A percentile compares a stretch with the other conserved stretches of the same genome.
Evolutionary conservation across 1,140 invertebrate species (phyloP).

Genomic region (Watersipora subatra): DNA sequence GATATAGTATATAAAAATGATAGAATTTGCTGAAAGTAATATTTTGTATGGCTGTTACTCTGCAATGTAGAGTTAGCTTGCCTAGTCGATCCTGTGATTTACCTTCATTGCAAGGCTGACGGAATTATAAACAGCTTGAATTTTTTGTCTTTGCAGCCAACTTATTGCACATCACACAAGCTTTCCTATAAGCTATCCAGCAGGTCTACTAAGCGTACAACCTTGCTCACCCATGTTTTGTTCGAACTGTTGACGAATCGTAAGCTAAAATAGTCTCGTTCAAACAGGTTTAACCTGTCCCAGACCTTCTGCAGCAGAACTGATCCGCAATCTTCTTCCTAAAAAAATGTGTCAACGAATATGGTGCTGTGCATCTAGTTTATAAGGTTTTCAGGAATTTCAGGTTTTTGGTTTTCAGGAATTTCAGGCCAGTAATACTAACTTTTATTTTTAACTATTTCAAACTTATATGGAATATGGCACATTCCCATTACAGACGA

Average conservation of each 20-base stretch:
- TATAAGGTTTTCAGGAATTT: neutral
- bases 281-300: constrained; percentile 88
- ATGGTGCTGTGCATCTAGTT: neutral
- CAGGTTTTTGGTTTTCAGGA: neutral
- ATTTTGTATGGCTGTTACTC: no score
- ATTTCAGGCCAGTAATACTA: neutral
- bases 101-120: no score
- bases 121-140: no score
- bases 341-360: constrained; percentile 31
- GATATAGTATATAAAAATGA: no score
- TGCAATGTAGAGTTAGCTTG: no score
- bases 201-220: no score
- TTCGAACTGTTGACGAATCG: constrained; percentile 72
- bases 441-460: neutral
- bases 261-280: constrained; percentile 98
- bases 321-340: constrained; percentile 50
- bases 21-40: no score
- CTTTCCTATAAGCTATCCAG: no score
- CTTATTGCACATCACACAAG: no score
- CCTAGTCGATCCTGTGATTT: no score
- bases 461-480: neutral
- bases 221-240: constrained; percentile 28
- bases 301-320: constrained; percentile 93
- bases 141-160: no score
- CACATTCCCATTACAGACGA: neutral